Conservation (phyloP, 2,888 invertebrate species). For the Dynastes hyllus region DNA sequence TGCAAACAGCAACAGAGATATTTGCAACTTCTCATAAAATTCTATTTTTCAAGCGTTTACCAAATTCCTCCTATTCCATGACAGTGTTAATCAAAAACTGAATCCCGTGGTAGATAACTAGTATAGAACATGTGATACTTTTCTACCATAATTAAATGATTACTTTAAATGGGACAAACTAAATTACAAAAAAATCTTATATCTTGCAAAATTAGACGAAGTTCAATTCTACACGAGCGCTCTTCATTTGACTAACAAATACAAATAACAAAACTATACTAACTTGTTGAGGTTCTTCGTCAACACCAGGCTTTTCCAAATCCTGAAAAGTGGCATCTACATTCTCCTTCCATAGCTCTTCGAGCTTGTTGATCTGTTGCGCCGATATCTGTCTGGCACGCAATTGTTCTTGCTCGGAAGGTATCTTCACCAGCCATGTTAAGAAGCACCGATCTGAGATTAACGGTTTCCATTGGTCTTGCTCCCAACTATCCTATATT, state of each 20-base stretch:
- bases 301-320: conserved; percentile 97
- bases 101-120: too few relatives aligned
- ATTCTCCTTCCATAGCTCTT: conserved; percentile 99
- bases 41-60: too few relatives aligned
- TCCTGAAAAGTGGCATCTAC: conserved; percentile 98
- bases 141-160: too few relatives aligned
- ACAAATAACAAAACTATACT: conserved; percentile 12
- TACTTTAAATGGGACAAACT: too few relatives aligned
- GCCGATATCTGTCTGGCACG: conserved; percentile 97
- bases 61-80: too few relatives aligned
- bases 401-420: conserved; percentile 96
- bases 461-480: conserved; percentile 98
- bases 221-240: too few relatives aligned
- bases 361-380: conserved; percentile 97
- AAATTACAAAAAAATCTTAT: too few relatives aligned
- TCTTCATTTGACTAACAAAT: not conserved
- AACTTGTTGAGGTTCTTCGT: conserved; percentile 97
- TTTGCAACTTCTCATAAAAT: too few relatives aligned
- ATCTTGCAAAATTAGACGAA: too few relatives aligned
- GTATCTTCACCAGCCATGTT: conserved; percentile 98
- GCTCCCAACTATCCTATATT: conserved; percentile 93
- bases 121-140: too few relatives aligned
- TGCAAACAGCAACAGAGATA: too few relatives aligned
- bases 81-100: too few relatives aligned
- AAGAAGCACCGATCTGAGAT: conserved; percentile 97